Evolutionary conservation across 2,113 vertebrate species (phyloP).

Genomic region (Gallinago media): DNA sequence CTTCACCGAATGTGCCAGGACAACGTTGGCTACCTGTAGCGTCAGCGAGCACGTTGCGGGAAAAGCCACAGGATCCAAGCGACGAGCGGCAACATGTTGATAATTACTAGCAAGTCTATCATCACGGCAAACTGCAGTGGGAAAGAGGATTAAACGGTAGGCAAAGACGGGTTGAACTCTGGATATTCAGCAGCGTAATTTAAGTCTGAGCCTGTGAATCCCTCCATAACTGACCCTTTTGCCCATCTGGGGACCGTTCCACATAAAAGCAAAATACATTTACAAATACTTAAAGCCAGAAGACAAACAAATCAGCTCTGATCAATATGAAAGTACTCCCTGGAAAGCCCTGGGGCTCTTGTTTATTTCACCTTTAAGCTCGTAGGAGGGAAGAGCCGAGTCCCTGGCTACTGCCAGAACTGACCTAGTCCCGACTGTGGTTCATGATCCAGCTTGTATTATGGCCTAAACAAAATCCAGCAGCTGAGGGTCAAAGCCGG

Average conservation of each 20-base stretch:
- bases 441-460: neutral
- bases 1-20: neutral
- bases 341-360: neutral
- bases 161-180: neutral
- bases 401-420: neutral
- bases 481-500: neutral
- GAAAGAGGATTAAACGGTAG: slow-evolving; percentile 41
- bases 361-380: neutral
- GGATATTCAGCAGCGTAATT: neutral
- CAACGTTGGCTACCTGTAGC: fast-evolving
- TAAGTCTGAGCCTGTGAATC: neutral
- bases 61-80: neutral
- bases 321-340: neutral
- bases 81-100: neutral
- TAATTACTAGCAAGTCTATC: slow-evolving; percentile 22
- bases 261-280: neutral
- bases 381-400: neutral
- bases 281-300: neutral
- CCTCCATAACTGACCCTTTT: neutral
- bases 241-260: neutral
- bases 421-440: neutral
- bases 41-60: neutral
- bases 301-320: neutral
- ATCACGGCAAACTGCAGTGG: slow-evolving; percentile 1
- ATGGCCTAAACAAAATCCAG: neutral